Evolutionary conservation across 2,888 invertebrate genomes (phyloP).

Genomic region (Amphipyra berbera): DNA sequence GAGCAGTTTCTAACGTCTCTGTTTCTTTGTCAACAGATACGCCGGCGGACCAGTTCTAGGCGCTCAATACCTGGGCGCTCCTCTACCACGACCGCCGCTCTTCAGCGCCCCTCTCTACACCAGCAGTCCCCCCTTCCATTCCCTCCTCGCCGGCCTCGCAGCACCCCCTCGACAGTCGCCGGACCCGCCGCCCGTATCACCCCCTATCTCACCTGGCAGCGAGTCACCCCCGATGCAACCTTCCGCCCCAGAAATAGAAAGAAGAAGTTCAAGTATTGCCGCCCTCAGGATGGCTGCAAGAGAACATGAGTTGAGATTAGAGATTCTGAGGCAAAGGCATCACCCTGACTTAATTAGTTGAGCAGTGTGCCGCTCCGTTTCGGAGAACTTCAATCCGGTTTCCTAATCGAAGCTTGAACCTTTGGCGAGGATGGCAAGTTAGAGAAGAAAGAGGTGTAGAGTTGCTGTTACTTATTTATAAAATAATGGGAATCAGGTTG

Average conservation of each 20-base stretch:
- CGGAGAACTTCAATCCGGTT: slow-evolving; percentile 53
- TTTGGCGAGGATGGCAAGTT: slow-evolving; percentile 38
- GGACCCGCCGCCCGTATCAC: slow-evolving; percentile 87
- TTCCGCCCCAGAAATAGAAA: slow-evolving; percentile 93
- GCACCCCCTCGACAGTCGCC: slow-evolving; percentile 86
- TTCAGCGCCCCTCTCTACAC: slow-evolving; percentile 93
- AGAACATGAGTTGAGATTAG: slow-evolving; percentile 96
- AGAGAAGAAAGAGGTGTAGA: slow-evolving; percentile 20
- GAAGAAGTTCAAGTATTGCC: slow-evolving; percentile 96
- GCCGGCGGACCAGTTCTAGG: slow-evolving; percentile 79
- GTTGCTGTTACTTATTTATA: slow-evolving; percentile 43
- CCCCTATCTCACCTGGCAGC: slow-evolving; percentile 87
- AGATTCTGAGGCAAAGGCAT: slow-evolving; percentile 94
- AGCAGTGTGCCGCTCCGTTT: slow-evolving; percentile 67
- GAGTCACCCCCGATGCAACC: slow-evolving; percentile 86
- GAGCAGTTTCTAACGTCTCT: neutral
- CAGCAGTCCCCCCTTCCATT: slow-evolving; percentile 81
- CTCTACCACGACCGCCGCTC: slow-evolving; percentile 82
- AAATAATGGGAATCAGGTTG: slow-evolving; percentile 35
- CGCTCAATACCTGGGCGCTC: slow-evolving; percentile 88
- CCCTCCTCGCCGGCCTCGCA: slow-evolving; percentile 82
- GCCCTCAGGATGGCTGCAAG: slow-evolving; percentile 96
- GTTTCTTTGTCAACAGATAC: slow-evolving; percentile 72
- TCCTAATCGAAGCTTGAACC: slow-evolving; percentile 51
- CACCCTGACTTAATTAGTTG: slow-evolving; percentile 94